phyloP scores from a whole-genome alignment of 1,140 invertebrate species.

The Drosophila nigromelanica region DNA sequence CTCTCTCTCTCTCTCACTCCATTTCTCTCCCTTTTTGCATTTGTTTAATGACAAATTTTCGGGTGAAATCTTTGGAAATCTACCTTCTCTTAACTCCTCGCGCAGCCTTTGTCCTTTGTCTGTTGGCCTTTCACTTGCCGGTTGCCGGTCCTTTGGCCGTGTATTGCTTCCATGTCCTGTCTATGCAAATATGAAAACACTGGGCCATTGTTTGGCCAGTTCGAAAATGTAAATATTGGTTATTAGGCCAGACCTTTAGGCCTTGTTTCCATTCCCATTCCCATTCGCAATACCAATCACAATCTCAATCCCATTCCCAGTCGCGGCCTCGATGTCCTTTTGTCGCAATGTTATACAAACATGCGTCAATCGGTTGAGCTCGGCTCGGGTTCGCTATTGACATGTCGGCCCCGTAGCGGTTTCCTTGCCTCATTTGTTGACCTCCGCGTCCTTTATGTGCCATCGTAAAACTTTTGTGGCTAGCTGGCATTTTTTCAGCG shows the following conservation, averaged over 20 bases:
- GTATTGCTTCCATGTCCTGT: slow-evolving; percentile 8
- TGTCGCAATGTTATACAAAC: slow-evolving; percentile 80
- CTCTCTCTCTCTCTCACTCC: neutral
- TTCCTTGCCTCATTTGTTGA: slow-evolving; percentile 13
- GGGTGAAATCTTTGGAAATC: slow-evolving; percentile 25
- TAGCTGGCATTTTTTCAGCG: slow-evolving; percentile 32
- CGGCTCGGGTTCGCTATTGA: slow-evolving; percentile 19
- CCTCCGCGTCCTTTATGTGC: slow-evolving; percentile 43
- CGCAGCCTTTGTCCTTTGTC: slow-evolving; percentile 31
- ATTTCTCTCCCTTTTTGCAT: slow-evolving; percentile 3
- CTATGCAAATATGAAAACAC: slow-evolving; percentile 34
- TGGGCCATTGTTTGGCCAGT: slow-evolving; percentile 28
- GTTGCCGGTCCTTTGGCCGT: neutral
- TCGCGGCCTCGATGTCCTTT: slow-evolving; percentile 58
- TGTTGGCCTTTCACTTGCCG: neutral
- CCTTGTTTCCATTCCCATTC: slow-evolving; percentile 3
- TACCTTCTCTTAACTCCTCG: slow-evolving; percentile 41
- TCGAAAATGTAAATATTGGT: slow-evolving; percentile 44
- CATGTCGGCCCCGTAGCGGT: slow-evolving; percentile 38
- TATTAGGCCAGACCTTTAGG: slow-evolving; percentile 34
- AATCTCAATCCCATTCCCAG: neutral
- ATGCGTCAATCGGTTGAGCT: slow-evolving; percentile 54
- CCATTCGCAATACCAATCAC: neutral
- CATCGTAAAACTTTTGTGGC: slow-evolving; percentile 66
- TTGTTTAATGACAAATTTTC: slow-evolving; percentile 38